phyloP scores from a whole-genome alignment of 2,888 invertebrate species.

The Ferrisia virgata region DNA sequence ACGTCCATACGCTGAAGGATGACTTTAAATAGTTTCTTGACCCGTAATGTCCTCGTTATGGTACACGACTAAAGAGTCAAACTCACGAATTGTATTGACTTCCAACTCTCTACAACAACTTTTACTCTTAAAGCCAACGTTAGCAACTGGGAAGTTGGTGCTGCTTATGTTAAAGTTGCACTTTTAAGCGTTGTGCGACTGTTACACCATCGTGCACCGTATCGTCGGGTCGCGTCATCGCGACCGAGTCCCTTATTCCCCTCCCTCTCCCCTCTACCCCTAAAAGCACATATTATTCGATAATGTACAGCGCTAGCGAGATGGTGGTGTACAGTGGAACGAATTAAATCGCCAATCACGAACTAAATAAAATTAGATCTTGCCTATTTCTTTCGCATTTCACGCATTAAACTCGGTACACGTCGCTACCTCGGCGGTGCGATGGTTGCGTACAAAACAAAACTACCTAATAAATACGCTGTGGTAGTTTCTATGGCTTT shows the following conservation, averaged over 20 bases:
- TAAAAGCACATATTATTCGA: not conserved
- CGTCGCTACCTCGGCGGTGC: not conserved
- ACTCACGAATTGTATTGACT: not conserved
- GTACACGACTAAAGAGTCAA: not conserved
- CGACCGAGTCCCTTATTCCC: too few species aligned
- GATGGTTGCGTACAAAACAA: not conserved
- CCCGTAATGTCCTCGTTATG: slow-evolving; percentile 18
- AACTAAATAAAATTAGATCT: slow-evolving; percentile 22
- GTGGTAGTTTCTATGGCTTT: not conserved
- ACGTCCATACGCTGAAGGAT: not conserved
- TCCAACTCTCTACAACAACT: too few species aligned
- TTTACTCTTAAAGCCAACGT: not conserved
- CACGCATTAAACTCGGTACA: slow-evolving; percentile 7
- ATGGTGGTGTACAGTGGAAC: not conserved
- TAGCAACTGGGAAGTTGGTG: slow-evolving; percentile 3
- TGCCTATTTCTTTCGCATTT: slow-evolving; percentile 32
- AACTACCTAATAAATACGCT: slow-evolving; percentile 8
- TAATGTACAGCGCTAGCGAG: not conserved
- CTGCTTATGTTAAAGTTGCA: not conserved
- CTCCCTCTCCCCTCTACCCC: too few species aligned
- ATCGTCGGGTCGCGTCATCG: not conserved
- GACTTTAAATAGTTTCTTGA: not conserved
- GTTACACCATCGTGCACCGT: not conserved
- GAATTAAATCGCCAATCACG: slow-evolving; percentile 30
- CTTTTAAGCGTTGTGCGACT: not conserved